Base-by-base conservation (phyloP, 2,113 vertebrate species). In the Coptodon rendalli region DNA sequence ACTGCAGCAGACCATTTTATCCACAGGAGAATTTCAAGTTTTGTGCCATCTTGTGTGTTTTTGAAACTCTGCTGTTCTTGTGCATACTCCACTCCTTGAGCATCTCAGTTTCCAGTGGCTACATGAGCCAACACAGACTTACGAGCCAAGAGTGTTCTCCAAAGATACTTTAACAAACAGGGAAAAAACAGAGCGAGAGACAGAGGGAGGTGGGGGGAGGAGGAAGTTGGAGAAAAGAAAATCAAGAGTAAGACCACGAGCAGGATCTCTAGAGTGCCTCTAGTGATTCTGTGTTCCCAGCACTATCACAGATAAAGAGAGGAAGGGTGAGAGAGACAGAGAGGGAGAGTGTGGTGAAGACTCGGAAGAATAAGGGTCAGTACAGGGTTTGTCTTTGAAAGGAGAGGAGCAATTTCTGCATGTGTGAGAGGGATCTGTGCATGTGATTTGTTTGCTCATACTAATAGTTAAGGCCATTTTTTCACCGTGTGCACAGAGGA, bases 331-430 rank as follows among this genome's bases (percentile, higher is more conserved):
- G 84, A 79, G 90, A 45, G 40, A 63, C 86, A 9, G 87, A 57
- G 66, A 7, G 85, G 81, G 79, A 6, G 68, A 78, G 84, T 16
- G 29, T 54, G 59, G 36, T 40, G 59, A 83, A 88, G 78, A 84
- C 81, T 81, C 86, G 52, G 40, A 86, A 68, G 80, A 91, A 92
- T 63, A 89, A 85, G 76, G 91, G 89, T 93, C 91, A 95, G 90
- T 94, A 66, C 92, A 82, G 82, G 71, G 86, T 92, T 89, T 87
- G 91, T 92, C 87, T 91, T 85, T 29, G 40, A 85, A 78, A 92
- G 87, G 82, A 91, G 86, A 89, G 86, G 87, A 93, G 43, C 87
- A 86, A 66, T 66, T 68, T 43, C 52, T 89, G 76, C 2, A 27
- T 80, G 52, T 83, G 66, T 86, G 85, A 52, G 81, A 83, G 89